Conservation (phyloP, 1,140 invertebrate species). For the Lordiphosa collinella region DNA sequence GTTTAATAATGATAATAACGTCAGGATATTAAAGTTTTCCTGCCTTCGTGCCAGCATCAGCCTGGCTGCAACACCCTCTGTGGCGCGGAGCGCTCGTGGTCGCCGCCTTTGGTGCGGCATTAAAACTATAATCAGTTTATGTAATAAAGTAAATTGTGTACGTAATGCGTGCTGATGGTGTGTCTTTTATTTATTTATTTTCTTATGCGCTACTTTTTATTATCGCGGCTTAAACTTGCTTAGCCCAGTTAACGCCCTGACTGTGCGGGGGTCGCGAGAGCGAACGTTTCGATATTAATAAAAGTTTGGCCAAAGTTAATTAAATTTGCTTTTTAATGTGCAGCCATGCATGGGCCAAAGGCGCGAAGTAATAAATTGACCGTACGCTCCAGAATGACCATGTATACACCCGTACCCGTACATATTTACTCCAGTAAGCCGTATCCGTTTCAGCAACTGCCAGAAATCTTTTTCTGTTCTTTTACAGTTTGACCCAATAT, state of each 20-base stretch:
- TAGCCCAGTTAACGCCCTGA: constrained; percentile 53
- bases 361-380: constrained; percentile 70
- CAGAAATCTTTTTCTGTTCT: constrained; percentile 24
- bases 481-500: not conserved
- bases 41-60: constrained; percentile 34
- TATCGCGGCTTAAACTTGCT: constrained; percentile 60
- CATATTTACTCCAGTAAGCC: constrained; percentile 23
- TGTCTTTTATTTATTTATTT: constrained; percentile 76
- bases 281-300: constrained; percentile 64
- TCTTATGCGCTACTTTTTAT: constrained; percentile 72
- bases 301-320: constrained; percentile 74
- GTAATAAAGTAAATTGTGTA: constrained; percentile 78
- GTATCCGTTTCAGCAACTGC: not conserved
- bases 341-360: constrained; percentile 65
- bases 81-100: not conserved
- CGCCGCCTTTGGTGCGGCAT: constrained; percentile 35
- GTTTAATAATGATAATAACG: constrained; percentile 78
- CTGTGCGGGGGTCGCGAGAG: no score
- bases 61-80: constrained; percentile 3
- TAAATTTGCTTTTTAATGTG: constrained; percentile 75
- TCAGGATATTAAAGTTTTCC: constrained; percentile 76
- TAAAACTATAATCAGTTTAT: constrained; percentile 78
- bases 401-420: constrained; percentile 38
- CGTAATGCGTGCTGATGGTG: constrained; percentile 69
- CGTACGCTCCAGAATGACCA: constrained; percentile 50